Conservation (phyloP, 2,113 vertebrate genomes). For the Clupea harengus region DNA sequence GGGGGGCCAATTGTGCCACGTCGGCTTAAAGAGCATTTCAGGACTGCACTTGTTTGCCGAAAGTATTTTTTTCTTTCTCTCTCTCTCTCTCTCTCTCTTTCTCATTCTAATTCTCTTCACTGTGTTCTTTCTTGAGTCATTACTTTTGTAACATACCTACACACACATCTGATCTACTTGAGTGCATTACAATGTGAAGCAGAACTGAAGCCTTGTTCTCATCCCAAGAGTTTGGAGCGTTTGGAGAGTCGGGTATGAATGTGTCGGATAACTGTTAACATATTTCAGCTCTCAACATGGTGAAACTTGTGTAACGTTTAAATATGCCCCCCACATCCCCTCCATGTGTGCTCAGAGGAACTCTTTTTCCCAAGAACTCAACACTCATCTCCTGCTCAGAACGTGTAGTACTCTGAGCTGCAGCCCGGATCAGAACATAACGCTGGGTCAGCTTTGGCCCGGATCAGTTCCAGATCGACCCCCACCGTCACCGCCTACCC, state of each 20-base stretch:
- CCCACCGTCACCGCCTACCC: neutral
- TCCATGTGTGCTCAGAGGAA: neutral
- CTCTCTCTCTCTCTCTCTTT: neutral
- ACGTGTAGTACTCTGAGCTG: neutral
- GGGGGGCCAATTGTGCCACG: neutral
- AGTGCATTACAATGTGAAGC: neutral
- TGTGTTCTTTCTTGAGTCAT: neutral
- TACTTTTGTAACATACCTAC: neutral
- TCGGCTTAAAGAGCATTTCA: neutral
- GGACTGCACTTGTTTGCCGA: constrained; percentile 7
- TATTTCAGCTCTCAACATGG: neutral
- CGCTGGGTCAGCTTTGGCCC: neutral
- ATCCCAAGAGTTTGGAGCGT: neutral
- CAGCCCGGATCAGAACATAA: neutral
- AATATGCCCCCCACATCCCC: neutral
- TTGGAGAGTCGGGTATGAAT: neutral
- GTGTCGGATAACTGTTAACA: neutral
- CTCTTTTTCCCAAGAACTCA: neutral
- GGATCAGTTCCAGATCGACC: neutral
- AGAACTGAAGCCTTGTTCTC: neutral
- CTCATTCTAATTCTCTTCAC: neutral
- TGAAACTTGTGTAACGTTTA: neutral
- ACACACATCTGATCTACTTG: neutral
- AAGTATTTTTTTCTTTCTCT: constrained; percentile 41
- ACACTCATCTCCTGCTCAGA: neutral